Evolutionary conservation across 2,888 invertebrate genomes (phyloP).

Genomic region (Acanthosepion esculentum): DNA sequence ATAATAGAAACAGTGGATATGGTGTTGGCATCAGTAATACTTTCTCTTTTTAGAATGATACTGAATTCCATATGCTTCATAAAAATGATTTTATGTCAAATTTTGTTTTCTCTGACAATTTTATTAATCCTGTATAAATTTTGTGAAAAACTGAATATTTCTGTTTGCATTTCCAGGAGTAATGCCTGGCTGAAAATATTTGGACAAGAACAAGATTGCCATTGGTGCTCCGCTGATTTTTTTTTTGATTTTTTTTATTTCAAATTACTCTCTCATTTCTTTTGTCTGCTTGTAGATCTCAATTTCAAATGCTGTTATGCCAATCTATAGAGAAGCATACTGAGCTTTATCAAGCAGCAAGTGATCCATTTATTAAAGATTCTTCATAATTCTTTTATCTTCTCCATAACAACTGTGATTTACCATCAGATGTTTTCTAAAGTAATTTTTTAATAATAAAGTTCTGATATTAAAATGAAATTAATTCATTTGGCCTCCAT

Average conservation of each 20-base stretch:
- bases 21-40: too few relatives aligned
- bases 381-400: background rate
- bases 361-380: background rate
- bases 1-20: too few relatives aligned
- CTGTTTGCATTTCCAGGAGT: background rate
- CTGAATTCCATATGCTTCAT: too few relatives aligned
- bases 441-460: background rate
- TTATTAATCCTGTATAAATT: too few relatives aligned
- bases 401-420: background rate
- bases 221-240: constrained; percentile 1
- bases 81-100: too few relatives aligned
- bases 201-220: background rate
- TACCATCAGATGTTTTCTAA: background rate
- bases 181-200: background rate
- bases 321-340: background rate
- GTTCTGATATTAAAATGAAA: background rate
- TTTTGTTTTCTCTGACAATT: too few relatives aligned
- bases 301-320: background rate
- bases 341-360: background rate
- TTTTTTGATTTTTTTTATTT: background rate
- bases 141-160: background rate
- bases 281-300: constrained; percentile 23
- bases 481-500: background rate
- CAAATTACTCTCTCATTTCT: background rate
- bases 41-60: too few relatives aligned